Base-by-base conservation (phyloP, 2,797 vertebrate species). In the Gymnothorax reevesii region DNA sequence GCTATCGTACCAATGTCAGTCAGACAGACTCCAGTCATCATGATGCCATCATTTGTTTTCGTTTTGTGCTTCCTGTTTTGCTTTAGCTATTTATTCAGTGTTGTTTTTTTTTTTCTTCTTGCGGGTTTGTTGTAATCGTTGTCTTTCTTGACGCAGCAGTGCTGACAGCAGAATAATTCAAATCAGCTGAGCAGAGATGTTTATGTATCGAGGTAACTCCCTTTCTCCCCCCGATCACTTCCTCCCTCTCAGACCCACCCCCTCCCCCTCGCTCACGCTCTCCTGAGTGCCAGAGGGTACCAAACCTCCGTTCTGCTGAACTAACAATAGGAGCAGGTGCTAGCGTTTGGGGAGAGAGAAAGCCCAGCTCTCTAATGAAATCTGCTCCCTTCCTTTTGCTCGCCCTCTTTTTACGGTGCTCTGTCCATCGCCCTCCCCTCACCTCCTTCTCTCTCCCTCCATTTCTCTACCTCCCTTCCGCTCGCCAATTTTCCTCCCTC, bases 91-190 rank as follows among this genome's bases (percentile, higher is more conserved):
- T 73, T 71, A 27, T 42, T 75, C 62, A 42, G 55, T 57, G 25
- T 33, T 55, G 59, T 12, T 27, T 57, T 83, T 82, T 33, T 33
- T 22, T 27, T 20, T 42, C 22, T 75, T 22, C 27, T 77, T 60
- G 71, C 27, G 9, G 22, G 69, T 84, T 75, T 42, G 71, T 42
- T 42, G 20, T 49, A 42, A 22, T 5, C 5, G 42, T 33, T 52
- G 60, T 77, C 22, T 60, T 60, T 66, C 49, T 20, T 27, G 20
- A 64, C 57, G 86, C 88, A 88, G 83, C 27, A 87, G 82, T 88
- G 83, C 84, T 88, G 90, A 91, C 90, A 92, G 85, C 86, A 86
- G 87, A 90, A 91, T 90, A 91, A 92, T 89, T 88, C 89, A 89
- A 88, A 88, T 89, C 87, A 91, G 86, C 87, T 90, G 88, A 87